These are phyloP conservation scores for Dendrocopos noguchii DNA, from an alignment of 2,113 vertebrate species.

Conservation along the genomic window DNA sequence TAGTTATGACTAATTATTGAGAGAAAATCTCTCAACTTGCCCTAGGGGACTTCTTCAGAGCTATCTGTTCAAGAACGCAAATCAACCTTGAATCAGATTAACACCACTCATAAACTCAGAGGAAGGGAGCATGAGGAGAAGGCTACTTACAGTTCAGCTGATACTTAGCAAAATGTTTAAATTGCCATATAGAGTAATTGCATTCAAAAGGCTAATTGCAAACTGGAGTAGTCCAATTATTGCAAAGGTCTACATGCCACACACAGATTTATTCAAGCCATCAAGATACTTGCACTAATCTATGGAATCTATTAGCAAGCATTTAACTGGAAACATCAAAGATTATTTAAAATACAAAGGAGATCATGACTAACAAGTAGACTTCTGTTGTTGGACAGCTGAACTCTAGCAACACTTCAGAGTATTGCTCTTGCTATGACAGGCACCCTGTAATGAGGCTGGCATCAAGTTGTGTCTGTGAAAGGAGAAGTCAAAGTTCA, in stretches of 20 bases:
- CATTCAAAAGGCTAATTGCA: not conserved
- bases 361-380: not conserved
- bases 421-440: not conserved
- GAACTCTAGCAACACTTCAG: not conserved
- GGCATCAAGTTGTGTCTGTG: not conserved
- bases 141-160: not conserved
- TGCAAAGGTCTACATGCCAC: not conserved
- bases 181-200: rapidly evolving
- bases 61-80: not conserved
- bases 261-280: not conserved
- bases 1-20: not conserved
- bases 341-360: not conserved
- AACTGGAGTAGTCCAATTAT: not conserved
- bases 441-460: not conserved
- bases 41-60: not conserved
- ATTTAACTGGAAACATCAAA: not conserved
- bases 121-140: not conserved
- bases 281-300: not conserved
- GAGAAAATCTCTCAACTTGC: not conserved
- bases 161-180: not conserved
- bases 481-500: not conserved
- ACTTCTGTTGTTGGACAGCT: not conserved
- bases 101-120: not conserved
- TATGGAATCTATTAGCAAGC: not conserved
- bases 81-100: not conserved